These are phyloP conservation scores for Dilophus febrilis DNA, from an alignment of 2,888 invertebrate species.

Conservation along the genomic window DNA sequence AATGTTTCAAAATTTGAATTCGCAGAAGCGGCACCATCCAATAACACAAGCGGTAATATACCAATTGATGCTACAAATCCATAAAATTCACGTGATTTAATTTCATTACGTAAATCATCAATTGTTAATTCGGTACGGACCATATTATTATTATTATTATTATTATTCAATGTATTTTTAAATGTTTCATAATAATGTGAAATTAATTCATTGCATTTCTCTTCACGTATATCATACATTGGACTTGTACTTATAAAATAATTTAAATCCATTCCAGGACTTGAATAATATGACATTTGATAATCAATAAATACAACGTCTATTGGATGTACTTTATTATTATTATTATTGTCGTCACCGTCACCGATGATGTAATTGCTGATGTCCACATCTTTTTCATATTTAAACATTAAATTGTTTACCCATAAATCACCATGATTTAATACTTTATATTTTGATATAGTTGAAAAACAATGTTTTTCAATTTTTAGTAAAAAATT, in stretches of 20 bases:
- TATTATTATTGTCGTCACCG: too few relatives aligned
- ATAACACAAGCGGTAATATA: constrained; percentile 11
- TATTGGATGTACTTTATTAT: too few relatives aligned
- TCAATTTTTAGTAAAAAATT: not conserved
- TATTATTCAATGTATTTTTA: constrained; percentile 15
- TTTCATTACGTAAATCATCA: constrained; percentile 17
- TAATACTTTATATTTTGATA: constrained; percentile 25
- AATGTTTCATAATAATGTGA: constrained; percentile 18
- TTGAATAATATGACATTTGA: constrained; percentile 25
- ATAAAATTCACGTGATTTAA: constrained; percentile 20
- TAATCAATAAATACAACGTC: constrained; percentile 30
- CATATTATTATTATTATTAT: too few relatives aligned
- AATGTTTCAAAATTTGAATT: constrained; percentile 5
- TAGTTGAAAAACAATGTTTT: not conserved
- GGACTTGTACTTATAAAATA: constrained; percentile 28
- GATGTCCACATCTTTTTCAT: constrained; percentile 20
- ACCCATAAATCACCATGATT: constrained; percentile 38
- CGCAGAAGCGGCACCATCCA: constrained; percentile 10
- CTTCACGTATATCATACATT: constrained; percentile 18
- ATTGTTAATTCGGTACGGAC: constrained; percentile 13
- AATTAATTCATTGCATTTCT: constrained; percentile 18
- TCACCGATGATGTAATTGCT: too few relatives aligned
- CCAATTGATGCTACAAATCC: constrained; percentile 12
- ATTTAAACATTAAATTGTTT: constrained; percentile 35
- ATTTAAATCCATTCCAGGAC: constrained; percentile 27